Base-by-base conservation (phyloP, 1,140 invertebrate species). In the Drosophila serrata region DNA sequence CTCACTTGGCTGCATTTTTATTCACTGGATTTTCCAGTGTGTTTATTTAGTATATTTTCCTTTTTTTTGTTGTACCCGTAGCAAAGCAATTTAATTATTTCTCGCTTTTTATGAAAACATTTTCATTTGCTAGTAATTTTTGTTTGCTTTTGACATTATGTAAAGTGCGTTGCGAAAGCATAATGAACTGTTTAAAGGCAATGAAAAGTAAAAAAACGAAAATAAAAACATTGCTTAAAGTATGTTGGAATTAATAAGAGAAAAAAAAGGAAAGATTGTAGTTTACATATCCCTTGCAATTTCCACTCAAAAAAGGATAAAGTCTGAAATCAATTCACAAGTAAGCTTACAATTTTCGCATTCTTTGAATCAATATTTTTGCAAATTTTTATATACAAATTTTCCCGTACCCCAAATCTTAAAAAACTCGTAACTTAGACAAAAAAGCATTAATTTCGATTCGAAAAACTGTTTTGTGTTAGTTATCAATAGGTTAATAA, bases 51-150 rank as follows among this genome's bases (percentile, higher is more conserved):
- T 27, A 46, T 27, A 27, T 39, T 51, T 55, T 5, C 35, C 33
- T 60, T 11, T 24, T 39, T 53, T 45, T 51, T 24, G 33, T 39
- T 11, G 15, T 46, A 24, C 12, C n/a, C 48, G 17, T 42, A 58
- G 29, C 24, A 35, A 75, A 74, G 40, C 33, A 40, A 75, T 63
- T 64, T 75, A 75, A 75, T 75, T 75, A 65, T 58, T 75, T 65
- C 40, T 17, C 43, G 60, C 29, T 65, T 55, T 55, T 37, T 75
- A 40, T 64, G 40, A 73, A 61, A 75, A 75, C 62, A 51, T 59
- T 76, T 75, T 53, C 48, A 17, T 58, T 64, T 27, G 49, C 33
- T 22, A 9, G 17, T 37, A 70, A 29, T 72, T 58, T 35, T 51
- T 69, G 46, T 67, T 69, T 69, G 27, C 45, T 35, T 69, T 68